Evolutionary conservation across 2,797 vertebrate species (phyloP).

Genomic region (Selene dorsalis): DNA sequence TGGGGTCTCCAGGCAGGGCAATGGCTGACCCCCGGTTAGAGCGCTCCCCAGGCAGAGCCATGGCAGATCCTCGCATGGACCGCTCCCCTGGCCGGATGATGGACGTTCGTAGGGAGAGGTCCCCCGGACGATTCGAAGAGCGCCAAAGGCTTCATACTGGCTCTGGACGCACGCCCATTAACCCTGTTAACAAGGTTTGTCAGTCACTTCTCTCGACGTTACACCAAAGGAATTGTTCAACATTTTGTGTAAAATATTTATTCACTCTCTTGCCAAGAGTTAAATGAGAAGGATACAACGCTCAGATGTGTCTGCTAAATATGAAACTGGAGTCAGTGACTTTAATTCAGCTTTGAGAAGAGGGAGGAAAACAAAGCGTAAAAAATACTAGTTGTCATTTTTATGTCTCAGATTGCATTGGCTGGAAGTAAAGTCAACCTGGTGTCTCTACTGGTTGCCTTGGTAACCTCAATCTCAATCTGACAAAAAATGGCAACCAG

Average conservation of each 20-base stretch:
- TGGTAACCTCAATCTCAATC: too few species aligned
- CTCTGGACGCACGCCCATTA: constrained; percentile 92
- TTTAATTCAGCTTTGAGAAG: not conserved
- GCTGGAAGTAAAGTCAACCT: not conserved
- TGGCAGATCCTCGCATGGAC: constrained; percentile 91
- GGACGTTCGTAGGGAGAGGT: constrained; percentile 93
- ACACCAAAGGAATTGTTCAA: not conserved
- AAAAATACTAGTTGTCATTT: not conserved
- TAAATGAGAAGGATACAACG: not conserved
- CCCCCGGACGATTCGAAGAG: constrained; percentile 93
- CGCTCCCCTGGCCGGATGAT: constrained; percentile 87
- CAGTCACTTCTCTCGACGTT: not conserved
- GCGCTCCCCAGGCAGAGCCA: constrained; percentile 91
- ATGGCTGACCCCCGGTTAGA: constrained; percentile 91
- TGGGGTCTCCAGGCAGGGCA: constrained; percentile 90
- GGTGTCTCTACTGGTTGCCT: not conserved
- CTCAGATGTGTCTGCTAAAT: not conserved
- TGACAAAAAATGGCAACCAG: not conserved
- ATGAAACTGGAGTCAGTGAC: not conserved
- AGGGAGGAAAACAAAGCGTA: not conserved
- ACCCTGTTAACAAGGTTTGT: constrained; percentile 94
- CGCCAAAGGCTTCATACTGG: constrained; percentile 92
- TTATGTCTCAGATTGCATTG: not conserved
- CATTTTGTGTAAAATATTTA: too few species aligned
- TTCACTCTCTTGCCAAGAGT: not conserved